Conservation (phyloP, 2,888 invertebrate species). For the Archaeoteleia sp. region DNA sequence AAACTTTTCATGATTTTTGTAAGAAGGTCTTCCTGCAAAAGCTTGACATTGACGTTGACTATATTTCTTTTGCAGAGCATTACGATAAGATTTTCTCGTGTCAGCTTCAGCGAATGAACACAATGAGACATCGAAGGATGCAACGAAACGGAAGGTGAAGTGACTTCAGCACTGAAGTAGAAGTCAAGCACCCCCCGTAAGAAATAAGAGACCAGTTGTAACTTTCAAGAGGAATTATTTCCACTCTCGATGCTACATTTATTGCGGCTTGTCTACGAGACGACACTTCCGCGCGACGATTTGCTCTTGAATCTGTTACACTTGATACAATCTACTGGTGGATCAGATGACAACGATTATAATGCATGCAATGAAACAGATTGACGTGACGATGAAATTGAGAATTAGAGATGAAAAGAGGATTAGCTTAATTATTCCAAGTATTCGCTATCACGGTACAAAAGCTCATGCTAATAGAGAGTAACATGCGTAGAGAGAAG, state of each 20-base stretch:
- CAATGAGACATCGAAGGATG: constrained; percentile 48
- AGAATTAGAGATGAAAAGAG: no score
- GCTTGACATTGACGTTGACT: constrained; percentile 1
- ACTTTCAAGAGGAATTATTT: constrained; percentile 47
- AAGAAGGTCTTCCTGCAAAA: background rate
- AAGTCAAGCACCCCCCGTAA: constrained; percentile 20
- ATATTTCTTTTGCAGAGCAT: constrained; percentile 24
- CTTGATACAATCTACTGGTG: constrained; percentile 10
- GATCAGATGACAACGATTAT: constrained; percentile 10
- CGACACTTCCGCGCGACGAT: constrained; percentile 20
- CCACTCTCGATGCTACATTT: constrained; percentile 32
- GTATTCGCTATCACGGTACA: no score
- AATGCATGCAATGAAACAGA: constrained; percentile 20
- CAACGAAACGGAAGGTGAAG: constrained; percentile 44
- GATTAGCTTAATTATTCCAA: no score
- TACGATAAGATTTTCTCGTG: constrained; percentile 32
- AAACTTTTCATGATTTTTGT: background rate
- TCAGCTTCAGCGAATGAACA: constrained; percentile 34
- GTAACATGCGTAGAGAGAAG: no score
- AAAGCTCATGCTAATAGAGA: no score
- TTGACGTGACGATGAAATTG: background rate
- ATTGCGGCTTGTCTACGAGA: constrained; percentile 30
- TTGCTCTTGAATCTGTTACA: constrained; percentile 33
- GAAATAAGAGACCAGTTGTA: constrained; percentile 43
- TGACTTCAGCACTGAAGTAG: constrained; percentile 36